Evolutionary conservation across 1,140 invertebrate genomes (phyloP).

Genomic region (Sarcophaga peregrina): DNA sequence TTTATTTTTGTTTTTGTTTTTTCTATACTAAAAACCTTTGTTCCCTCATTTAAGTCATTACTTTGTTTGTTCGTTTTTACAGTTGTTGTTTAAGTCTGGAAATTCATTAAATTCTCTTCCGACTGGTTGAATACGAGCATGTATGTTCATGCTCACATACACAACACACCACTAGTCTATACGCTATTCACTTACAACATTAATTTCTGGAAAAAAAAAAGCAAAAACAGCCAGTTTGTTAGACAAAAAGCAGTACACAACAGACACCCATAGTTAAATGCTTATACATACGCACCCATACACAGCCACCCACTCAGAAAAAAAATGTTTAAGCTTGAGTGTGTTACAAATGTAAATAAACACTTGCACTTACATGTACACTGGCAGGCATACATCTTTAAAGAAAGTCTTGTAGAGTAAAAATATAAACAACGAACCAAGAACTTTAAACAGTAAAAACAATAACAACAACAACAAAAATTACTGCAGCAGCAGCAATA

Average conservation of each 20-base stretch:
- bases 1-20: background rate
- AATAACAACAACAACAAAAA: background rate
- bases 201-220: too few species aligned
- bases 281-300: background rate
- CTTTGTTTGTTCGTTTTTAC: background rate
- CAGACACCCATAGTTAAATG: background rate
- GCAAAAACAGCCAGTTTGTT: too few species aligned
- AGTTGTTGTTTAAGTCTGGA: slow-evolving; percentile 38
- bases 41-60: slow-evolving; percentile 28
- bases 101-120: slow-evolving; percentile 48
- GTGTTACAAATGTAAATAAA: slow-evolving; percentile 5
- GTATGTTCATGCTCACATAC: background rate
- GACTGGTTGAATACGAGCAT: slow-evolving; percentile 42
- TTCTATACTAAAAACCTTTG: background rate
- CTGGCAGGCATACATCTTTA: background rate
- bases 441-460: slow-evolving; percentile 9
- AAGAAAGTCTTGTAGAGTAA: background rate
- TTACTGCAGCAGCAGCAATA: background rate
- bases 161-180: too few species aligned
- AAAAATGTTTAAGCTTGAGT: background rate
- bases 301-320: background rate
- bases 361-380: background rate
- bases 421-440: background rate
- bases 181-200: too few species aligned
- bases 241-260: background rate